Conservation (phyloP, 2,113 vertebrate species). For the Vimba vimba region DNA sequence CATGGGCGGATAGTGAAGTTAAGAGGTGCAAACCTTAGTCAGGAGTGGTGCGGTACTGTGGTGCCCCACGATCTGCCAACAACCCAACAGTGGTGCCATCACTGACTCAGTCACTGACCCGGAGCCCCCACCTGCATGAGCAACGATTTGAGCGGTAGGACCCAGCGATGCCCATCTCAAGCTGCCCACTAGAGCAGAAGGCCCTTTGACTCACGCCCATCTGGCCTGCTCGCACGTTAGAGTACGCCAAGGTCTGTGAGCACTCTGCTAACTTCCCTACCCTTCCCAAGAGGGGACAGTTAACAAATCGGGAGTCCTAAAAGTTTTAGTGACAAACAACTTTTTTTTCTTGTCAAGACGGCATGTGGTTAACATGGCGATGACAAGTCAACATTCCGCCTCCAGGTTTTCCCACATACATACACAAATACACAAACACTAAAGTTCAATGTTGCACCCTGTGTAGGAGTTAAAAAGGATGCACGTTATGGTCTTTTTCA, state of each 20-base stretch:
- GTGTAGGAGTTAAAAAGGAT: conserved; percentile 37
- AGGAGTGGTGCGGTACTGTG: conserved; percentile 72
- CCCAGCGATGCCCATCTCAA: conserved; percentile 61
- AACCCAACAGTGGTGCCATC: conserved; percentile 69
- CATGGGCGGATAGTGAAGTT: conserved; percentile 80
- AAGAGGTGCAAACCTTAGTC: conserved; percentile 78
- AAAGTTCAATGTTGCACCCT: conserved; percentile 52
- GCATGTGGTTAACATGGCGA: conserved; percentile 50
- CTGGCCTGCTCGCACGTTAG: conserved; percentile 75
- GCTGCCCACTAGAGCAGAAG: conserved; percentile 74
- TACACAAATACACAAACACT: conserved; percentile 54
- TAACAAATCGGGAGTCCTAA: conserved; percentile 54
- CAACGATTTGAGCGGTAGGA: conserved; percentile 66
- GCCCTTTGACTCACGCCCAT: conserved; percentile 82
- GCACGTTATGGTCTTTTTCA: conserved; percentile 26
- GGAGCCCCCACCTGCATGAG: conserved; percentile 75
- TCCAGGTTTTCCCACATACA: conserved; percentile 53
- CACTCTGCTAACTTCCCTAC: conserved; percentile 60
- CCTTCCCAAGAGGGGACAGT: conserved; percentile 57
- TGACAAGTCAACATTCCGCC: conserved; percentile 58
- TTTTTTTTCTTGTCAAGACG: conserved; percentile 42
- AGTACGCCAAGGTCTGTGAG: conserved; percentile 70
- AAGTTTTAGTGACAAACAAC: conserved; percentile 55
- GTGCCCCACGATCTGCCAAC: conserved; percentile 75
- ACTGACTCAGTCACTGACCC: conserved; percentile 78